phyloP scores from a whole-genome alignment of 2,113 vertebrate genomes.

The Siniperca knerii region DNA sequence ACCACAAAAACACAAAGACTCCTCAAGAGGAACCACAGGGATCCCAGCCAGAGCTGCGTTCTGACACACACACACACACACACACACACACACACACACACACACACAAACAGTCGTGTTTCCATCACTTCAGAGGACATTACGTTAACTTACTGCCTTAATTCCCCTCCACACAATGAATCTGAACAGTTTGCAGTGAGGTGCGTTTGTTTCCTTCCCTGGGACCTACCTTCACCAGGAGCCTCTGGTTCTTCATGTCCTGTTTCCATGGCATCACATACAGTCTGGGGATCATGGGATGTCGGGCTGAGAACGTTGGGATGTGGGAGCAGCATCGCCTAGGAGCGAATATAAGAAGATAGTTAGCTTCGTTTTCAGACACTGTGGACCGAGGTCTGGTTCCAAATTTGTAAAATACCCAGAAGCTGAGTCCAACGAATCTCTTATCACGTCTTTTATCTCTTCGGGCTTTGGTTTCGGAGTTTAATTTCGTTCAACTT shows the following conservation, averaged over 20 bases:
- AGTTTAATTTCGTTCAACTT: too few relatives aligned
- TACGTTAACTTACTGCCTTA: too few relatives aligned
- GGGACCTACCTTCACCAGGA: slow-evolving; percentile 80
- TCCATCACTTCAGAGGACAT: too few relatives aligned
- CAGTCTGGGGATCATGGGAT: slow-evolving; percentile 76
- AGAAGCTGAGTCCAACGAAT: not conserved
- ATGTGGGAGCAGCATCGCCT: slow-evolving; percentile 55
- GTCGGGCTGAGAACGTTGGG: slow-evolving; percentile 64
- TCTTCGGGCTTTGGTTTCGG: too few relatives aligned
- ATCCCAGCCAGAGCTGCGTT: slow-evolving; percentile 67
- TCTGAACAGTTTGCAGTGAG: fast-evolving
- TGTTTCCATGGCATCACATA: slow-evolving; percentile 86
- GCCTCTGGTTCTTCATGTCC: slow-evolving; percentile 78
- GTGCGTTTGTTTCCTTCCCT: not conserved
- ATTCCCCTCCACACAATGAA: not conserved
- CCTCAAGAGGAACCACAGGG: slow-evolving; percentile 70
- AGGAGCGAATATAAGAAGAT: not conserved
- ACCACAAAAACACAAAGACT: slow-evolving; percentile 73
- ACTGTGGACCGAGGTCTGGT: not conserved
- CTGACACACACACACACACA: slow-evolving; percentile 62
- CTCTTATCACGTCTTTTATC: not conserved
- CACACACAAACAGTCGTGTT: not conserved
- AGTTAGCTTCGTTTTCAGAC: not conserved
- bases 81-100: slow-evolving; percentile 23
- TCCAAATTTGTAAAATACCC: not conserved